Evolutionary conservation across 2,113 vertebrate genomes (phyloP), one percentile per base, ranked within the genome.

Genomic region (Dicaeum eximium): DNA sequence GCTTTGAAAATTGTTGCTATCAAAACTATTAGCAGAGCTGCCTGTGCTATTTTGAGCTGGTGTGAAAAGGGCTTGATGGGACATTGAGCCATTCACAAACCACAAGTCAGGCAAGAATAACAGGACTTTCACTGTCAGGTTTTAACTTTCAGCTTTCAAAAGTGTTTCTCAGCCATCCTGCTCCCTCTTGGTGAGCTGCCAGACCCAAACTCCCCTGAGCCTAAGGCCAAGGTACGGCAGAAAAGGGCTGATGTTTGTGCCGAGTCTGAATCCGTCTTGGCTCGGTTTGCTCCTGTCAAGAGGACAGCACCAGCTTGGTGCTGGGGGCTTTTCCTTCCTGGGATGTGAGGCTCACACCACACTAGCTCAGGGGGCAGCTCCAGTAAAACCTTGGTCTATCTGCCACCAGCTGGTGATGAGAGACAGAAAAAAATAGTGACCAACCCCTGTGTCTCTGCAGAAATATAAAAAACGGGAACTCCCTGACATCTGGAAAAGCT

Each of bases 1-100:
- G 81, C 54, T 95, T 92, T 95, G 87, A 88, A 90, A 92, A 94
- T 70, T 73, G 74, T 66, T 88, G 67, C 81, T 90, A 95, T 90
- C 40, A 44, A 85, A 92, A 83, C 79, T 73, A 78, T 91, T 77
- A 94, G 24, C 79, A 2, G 4, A 16, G 62, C 66, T 42, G 70
- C 33, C 56, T 47, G 54, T 44, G 66, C 79, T 96, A 82, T 96
- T 95, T 87, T 86, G 78, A 91, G 90, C 60, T 38, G 25, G 18
- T 54, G 54, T 58, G 35, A 77, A 94, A 82, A 65, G 50, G 35
- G 58, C 58, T 80, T 82, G 42, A 69, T 90, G 62, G 78, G 71
- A 85, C 71, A 48, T 7, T 73, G 70, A 87, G 87, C 71, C 66
- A 91, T 22, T 69, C 47, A 82, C 27, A 89, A 86, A 57, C 58